A percentile compares a stretch with the other conserved stretches of the same genome.
Evolutionary conservation across 1,140 invertebrate genomes (phyloP).

Genomic region (Nylanderia fulva): DNA sequence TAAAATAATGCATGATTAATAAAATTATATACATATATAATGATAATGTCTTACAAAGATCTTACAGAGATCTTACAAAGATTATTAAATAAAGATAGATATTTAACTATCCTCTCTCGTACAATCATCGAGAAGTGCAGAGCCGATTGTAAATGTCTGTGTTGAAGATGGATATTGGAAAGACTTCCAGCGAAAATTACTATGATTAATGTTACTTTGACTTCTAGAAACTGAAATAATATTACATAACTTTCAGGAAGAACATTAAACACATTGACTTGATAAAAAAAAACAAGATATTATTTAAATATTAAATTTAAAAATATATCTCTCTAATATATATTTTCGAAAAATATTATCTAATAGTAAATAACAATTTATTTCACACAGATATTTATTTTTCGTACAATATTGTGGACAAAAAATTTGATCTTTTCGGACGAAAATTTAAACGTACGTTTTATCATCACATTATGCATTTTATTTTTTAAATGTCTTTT

Average conservation of each 20-base stretch:
- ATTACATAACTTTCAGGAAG: conserved; percentile 37
- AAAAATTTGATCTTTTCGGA: neutral
- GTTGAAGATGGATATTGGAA: conserved; percentile 33
- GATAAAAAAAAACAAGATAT: neutral
- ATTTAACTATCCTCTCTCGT: conserved; percentile 17
- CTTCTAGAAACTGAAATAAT: conserved; percentile 14
- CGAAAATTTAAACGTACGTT: neutral
- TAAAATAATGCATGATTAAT: conserved; percentile 21
- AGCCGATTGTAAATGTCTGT: neutral
- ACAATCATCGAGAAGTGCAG: neutral
- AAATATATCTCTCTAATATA: conserved; percentile 14
- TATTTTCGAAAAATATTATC: neutral
- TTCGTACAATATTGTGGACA: neutral
- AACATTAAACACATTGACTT: conserved; percentile 24
- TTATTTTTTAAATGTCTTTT: neutral
- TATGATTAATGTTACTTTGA: conserved; percentile 41
- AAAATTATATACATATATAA: neutral
- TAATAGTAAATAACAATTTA: neutral
- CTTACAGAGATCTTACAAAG: neutral
- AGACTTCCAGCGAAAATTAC: conserved; percentile 22
- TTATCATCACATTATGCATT: neutral
- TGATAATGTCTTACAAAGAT: neutral
- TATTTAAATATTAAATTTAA: conserved; percentile 12
- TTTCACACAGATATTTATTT: neutral
- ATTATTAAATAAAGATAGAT: conserved; percentile 19